phyloP scores from a whole-genome alignment of 2,113 vertebrate genomes.

The Heterotis niloticus region DNA sequence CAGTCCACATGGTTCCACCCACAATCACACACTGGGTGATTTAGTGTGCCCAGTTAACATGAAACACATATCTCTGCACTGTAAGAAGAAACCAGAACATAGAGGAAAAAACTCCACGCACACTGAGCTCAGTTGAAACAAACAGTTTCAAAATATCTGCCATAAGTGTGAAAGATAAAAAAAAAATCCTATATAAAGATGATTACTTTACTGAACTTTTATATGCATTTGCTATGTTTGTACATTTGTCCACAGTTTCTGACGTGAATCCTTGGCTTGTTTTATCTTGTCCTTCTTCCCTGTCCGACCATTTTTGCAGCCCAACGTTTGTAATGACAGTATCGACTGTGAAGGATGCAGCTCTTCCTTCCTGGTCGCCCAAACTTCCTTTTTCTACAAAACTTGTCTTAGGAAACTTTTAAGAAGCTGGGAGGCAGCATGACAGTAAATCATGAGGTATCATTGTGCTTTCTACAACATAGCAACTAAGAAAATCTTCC shows the following conservation, averaged over 20 bases:
- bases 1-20: too few relatives aligned
- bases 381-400: neutral
- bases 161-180: too few relatives aligned
- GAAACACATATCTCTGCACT: too few relatives aligned
- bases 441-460: neutral
- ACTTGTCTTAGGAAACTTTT: constrained; percentile 2
- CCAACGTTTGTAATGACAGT: neutral
- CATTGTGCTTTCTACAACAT: neutral
- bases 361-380: constrained; percentile 21
- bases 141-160: too few relatives aligned
- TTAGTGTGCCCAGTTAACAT: too few relatives aligned
- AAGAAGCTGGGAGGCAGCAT: neutral
- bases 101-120: too few relatives aligned
- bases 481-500: neutral
- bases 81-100: too few relatives aligned
- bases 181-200: neutral
- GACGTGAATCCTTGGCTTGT: neutral
- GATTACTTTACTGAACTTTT: neutral
- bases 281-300: neutral
- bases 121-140: too few relatives aligned
- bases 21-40: too few relatives aligned
- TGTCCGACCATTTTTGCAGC: neutral
- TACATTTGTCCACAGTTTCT: neutral
- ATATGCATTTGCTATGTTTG: neutral
- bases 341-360: neutral